Evolutionary conservation across 2,888 invertebrate species (phyloP).

Genomic region (Sycophila texana): DNA sequence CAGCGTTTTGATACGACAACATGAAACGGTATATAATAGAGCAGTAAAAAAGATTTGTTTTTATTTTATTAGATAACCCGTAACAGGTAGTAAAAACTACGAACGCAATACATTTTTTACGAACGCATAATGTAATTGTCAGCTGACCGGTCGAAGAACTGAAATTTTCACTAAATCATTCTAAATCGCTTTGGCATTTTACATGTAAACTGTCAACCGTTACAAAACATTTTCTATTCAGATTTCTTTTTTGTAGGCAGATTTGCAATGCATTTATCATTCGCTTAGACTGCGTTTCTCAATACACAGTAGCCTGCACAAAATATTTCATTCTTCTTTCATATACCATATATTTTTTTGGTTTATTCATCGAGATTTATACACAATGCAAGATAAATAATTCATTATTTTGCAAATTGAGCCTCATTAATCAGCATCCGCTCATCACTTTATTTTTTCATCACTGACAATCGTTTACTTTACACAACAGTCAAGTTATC

Average conservation of each 20-base stretch:
- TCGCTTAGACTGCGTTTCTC: neutral
- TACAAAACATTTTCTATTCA: neutral
- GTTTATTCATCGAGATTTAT: slow-evolving; percentile 8
- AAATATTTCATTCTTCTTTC: slow-evolving; percentile 21
- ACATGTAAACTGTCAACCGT: neutral
- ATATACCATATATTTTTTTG: neutral
- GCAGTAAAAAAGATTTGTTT: no score
- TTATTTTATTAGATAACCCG: no score
- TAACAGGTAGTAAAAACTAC: neutral
- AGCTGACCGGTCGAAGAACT: neutral
- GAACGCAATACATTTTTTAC: slow-evolving; percentile 3
- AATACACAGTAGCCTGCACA: neutral
- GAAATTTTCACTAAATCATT: slow-evolving; percentile 40
- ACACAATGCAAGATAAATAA: slow-evolving; percentile 28
- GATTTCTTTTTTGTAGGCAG: neutral
- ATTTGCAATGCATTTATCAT: slow-evolving; percentile 22
- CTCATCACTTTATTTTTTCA: slow-evolving; percentile 13
- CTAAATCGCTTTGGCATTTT: slow-evolving; percentile 4
- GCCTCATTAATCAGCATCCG: slow-evolving; percentile 21
- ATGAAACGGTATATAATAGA: no score
- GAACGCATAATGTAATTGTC: slow-evolving; percentile 3
- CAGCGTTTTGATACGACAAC: no score
- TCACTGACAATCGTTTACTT: neutral
- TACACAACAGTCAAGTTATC: slow-evolving; percentile 18
- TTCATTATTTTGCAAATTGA: slow-evolving; percentile 14